Conservation (phyloP, 2,113 vertebrate species). For the Scopus umbretta region DNA sequence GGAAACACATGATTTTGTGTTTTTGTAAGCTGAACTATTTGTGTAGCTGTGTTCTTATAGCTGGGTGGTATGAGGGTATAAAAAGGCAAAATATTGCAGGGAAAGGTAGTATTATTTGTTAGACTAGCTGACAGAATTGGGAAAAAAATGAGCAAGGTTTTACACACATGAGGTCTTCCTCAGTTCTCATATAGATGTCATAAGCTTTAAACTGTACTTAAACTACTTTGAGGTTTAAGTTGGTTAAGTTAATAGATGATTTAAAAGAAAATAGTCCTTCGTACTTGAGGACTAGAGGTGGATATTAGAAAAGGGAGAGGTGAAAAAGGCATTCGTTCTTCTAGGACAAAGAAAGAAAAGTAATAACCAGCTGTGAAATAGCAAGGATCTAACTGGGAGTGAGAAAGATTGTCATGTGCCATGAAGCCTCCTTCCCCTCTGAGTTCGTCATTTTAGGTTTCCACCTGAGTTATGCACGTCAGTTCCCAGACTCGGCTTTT, state of each 20-base stretch:
- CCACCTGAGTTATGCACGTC: background rate
- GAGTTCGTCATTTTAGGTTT: background rate
- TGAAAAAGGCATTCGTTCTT: background rate
- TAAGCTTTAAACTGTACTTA: background rate
- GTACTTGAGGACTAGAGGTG: background rate
- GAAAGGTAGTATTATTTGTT: background rate
- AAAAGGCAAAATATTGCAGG: background rate
- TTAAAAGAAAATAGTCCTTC: background rate
- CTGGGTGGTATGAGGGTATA: background rate
- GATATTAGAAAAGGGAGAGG: background rate
- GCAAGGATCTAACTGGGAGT: background rate
- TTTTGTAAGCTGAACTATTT: background rate
- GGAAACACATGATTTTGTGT: background rate
- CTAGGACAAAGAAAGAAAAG: background rate
- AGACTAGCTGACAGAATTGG: background rate
- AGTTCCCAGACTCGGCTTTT: background rate
- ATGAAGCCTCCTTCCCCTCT: background rate
- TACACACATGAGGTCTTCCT: background rate
- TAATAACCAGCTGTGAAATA: background rate
- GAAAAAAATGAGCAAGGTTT: background rate
- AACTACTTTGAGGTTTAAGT: background rate
- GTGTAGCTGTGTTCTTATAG: background rate
- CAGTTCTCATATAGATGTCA: background rate
- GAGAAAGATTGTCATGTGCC: background rate
- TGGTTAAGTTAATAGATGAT: background rate